Evolutionary conservation across 2,888 invertebrate genomes (phyloP).

Genomic region (Gastracanthus pulcherrimus): DNA sequence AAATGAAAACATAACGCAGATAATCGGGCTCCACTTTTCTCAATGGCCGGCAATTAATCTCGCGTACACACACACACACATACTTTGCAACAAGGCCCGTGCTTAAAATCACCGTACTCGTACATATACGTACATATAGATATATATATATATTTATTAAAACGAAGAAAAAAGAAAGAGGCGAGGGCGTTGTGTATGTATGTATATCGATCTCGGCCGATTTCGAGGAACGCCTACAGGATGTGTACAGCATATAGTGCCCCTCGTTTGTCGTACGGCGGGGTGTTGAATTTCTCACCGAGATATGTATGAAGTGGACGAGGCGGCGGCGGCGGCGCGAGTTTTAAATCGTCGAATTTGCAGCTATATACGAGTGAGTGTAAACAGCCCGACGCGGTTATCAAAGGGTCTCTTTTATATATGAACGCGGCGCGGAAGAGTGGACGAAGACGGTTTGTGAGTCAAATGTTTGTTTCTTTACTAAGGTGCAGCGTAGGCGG

Average conservation of each 20-base stretch:
- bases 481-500: too few relatives aligned
- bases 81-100: neutral
- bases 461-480: too few relatives aligned
- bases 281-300: constrained; percentile 32
- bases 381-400: too few relatives aligned
- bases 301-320: too few relatives aligned
- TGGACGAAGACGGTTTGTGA: too few relatives aligned
- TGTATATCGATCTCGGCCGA: constrained; percentile 14
- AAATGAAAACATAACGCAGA: constrained; percentile 38
- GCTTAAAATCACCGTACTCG: neutral
- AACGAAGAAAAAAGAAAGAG: neutral
- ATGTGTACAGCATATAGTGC: constrained; percentile 17
- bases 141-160: constrained; percentile 10
- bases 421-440: too few relatives aligned
- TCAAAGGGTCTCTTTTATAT: too few relatives aligned
- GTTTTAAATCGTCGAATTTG: too few relatives aligned
- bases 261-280: neutral
- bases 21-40: constrained; percentile 42
- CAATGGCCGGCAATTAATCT: constrained; percentile 44
- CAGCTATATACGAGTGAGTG: too few relatives aligned
- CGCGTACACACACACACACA: neutral
- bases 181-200: neutral
- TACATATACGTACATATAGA: too few relatives aligned
- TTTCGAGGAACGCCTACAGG: constrained; percentile 46
- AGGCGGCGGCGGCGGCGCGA: too few relatives aligned